Evolutionary conservation across 1,140 invertebrate species (phyloP).

Genomic region (Ladona fulva): DNA sequence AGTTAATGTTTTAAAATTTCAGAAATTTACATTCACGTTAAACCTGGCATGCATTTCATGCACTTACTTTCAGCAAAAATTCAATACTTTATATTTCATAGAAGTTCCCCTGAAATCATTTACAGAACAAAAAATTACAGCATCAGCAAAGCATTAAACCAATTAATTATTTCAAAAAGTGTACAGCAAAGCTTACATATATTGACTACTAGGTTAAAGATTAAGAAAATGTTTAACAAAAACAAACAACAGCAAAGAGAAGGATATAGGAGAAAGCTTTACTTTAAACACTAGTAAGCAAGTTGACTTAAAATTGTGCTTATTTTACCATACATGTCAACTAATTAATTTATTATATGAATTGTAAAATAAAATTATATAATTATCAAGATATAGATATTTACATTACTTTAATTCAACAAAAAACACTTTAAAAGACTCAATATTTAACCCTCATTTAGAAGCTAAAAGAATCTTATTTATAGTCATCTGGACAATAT

Average conservation of each 20-base stretch:
- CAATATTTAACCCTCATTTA: neutral
- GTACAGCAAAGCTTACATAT: conserved; percentile 6
- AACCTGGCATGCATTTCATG: neutral
- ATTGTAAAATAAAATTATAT: neutral
- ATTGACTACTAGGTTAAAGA: neutral
- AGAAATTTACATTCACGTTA: neutral
- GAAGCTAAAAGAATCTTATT: no score
- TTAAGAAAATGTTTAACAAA: neutral
- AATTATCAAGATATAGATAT: neutral
- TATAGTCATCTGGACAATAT: no score
- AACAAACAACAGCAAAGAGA: conserved; percentile 7
- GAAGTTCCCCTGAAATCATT: neutral
- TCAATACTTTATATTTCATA: neutral
- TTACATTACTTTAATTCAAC: neutral
- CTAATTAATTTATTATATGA: neutral
- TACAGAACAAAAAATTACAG: neutral
- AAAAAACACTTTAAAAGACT: neutral
- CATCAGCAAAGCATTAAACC: neutral
- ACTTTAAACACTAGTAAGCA: neutral
- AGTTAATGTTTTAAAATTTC: neutral
- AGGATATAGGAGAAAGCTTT: neutral
- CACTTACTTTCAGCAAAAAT: neutral
- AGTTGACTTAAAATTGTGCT: neutral
- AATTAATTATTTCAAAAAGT: neutral
- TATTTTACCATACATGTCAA: neutral